A percentile compares a stretch with the other conserved stretches of the same genome.
These are phyloP conservation scores for Callaeas wilsoni DNA, from an alignment of 2,113 vertebrate species.

Conservation along the genomic window DNA sequence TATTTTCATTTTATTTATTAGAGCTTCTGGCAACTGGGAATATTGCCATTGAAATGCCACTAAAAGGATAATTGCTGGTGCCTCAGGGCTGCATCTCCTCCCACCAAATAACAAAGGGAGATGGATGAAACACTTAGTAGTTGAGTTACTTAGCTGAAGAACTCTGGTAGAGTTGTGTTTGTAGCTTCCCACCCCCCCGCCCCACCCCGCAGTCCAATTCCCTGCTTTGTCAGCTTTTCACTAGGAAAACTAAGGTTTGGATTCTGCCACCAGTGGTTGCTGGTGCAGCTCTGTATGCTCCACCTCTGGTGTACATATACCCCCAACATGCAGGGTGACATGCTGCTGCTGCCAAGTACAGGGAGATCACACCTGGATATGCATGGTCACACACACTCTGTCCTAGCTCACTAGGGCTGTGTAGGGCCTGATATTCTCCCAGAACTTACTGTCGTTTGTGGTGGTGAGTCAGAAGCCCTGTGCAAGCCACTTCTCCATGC, in stretches of 20 bases:
- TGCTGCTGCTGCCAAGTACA: background rate
- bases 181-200: background rate
- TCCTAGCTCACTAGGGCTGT: background rate
- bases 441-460: background rate
- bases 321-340: background rate
- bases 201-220: background rate
- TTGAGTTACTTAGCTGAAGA: slow-evolving; percentile 10
- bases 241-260: background rate
- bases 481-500: background rate
- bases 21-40: slow-evolving; percentile 53
- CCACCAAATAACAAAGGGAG: slow-evolving; percentile 35
- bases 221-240: background rate
- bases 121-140: slow-evolving; percentile 36
- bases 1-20: slow-evolving; percentile 64
- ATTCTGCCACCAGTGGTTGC: background rate
- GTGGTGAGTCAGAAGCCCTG: background rate
- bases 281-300: background rate
- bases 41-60: slow-evolving; percentile 52
- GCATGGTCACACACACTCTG: accelerated
- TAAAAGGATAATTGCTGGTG: slow-evolving; percentile 55
- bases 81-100: slow-evolving; percentile 44
- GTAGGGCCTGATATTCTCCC: background rate
- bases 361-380: background rate
- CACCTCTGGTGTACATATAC: background rate
- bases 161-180: background rate